phyloP scores from a whole-genome alignment of 1,140 invertebrate species.

The Lordiphosa stackelbergi region DNA sequence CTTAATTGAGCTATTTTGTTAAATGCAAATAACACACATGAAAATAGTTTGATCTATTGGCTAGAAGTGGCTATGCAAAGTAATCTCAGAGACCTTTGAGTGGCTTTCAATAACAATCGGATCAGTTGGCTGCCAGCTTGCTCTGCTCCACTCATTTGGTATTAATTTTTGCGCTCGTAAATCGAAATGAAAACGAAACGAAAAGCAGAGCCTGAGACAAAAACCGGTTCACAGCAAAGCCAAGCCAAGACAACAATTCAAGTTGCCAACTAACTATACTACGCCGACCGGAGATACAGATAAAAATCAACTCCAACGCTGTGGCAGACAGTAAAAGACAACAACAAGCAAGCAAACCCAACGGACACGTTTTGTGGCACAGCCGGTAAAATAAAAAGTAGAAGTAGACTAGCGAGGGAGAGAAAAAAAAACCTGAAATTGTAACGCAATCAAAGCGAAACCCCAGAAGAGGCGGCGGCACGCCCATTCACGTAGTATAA shows the following conservation, averaged over 20 bases:
- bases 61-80: too few species aligned
- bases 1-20: slow-evolving; percentile 14
- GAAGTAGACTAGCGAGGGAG: slow-evolving; percentile 51
- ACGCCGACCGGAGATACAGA: slow-evolving; percentile 57
- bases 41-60: background rate
- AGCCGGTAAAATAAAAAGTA: slow-evolving; percentile 58
- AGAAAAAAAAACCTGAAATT: slow-evolving; percentile 69
- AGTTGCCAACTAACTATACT: slow-evolving; percentile 17
- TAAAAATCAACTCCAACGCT: slow-evolving; percentile 68
- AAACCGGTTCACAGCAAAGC: slow-evolving; percentile 45
- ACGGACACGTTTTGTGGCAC: slow-evolving; percentile 69
- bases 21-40: too few species aligned
- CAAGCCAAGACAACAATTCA: slow-evolving; percentile 43
- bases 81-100: background rate
- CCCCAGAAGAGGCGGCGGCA: slow-evolving; percentile 32
- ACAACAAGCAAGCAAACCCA: slow-evolving; percentile 37
- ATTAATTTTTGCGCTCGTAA: slow-evolving; percentile 70
- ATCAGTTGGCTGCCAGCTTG: slow-evolving; percentile 25
- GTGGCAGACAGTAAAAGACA: slow-evolving; percentile 45
- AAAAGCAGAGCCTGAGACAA: slow-evolving; percentile 44
- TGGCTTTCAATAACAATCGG: slow-evolving; percentile 37
- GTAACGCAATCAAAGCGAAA: slow-evolving; percentile 74
- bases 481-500: slow-evolving; percentile 25
- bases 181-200: slow-evolving; percentile 75
- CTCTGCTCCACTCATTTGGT: slow-evolving; percentile 52